phyloP scores from a whole-genome alignment of 2,888 invertebrate genomes.

The Hyposoter dolosus region DNA sequence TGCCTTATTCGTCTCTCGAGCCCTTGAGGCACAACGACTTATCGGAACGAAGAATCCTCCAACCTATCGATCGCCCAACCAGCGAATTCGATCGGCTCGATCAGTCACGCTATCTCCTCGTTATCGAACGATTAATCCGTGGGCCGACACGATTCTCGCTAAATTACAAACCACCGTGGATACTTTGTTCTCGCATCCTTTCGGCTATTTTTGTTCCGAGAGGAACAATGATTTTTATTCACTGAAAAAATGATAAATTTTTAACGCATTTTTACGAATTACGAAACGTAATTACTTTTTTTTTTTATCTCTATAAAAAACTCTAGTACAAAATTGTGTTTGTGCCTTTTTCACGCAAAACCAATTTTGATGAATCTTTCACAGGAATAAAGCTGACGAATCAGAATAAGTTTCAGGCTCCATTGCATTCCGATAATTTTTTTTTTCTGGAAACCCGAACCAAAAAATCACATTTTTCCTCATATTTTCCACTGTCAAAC shows the following conservation, averaged over 20 bases:
- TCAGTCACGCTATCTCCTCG: conserved; percentile 74
- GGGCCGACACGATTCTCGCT: conserved; percentile 45
- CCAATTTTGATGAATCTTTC: too few species aligned
- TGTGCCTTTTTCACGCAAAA: too few species aligned
- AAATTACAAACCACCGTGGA: conserved; percentile 31
- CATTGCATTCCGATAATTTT: too few species aligned
- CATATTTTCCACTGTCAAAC: too few species aligned
- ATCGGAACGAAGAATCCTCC: conserved; percentile 51
- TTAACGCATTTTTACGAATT: not conserved
- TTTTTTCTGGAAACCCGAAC: too few species aligned
- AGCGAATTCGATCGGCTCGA: conserved; percentile 73
- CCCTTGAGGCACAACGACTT: conserved; percentile 34
- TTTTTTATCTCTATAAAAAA: too few species aligned
- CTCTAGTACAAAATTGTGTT: too few species aligned
- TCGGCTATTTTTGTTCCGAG: not conserved
- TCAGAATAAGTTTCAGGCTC: too few species aligned
- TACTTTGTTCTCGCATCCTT: conserved; percentile 23
- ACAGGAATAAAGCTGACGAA: too few species aligned
- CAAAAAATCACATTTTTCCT: too few species aligned
- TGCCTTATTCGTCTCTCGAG: conserved; percentile 37
- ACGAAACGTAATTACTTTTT: not conserved
- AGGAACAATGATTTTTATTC: not conserved
- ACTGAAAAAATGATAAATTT: not conserved
- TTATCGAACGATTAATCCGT: conserved; percentile 74
- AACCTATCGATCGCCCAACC: conserved; percentile 52